Evolutionary conservation across 2,888 invertebrate genomes (phyloP), one percentile per base, ranked within the genome.

Genomic region (Chydorus sphaericus): DNA sequence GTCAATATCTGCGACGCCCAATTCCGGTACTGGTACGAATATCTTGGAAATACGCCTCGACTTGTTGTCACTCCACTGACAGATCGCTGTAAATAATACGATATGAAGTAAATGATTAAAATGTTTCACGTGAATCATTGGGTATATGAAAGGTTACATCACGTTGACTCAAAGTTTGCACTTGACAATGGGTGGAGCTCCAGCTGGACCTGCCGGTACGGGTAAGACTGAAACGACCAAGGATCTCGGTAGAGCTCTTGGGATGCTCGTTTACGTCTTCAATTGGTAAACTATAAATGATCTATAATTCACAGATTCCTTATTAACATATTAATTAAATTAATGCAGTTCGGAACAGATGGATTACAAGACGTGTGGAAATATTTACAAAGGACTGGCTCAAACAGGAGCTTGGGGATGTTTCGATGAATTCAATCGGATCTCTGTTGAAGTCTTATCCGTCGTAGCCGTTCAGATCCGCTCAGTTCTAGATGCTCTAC

Each of bases 361-460:
- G 94, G 94, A 94, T 70, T 94, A 94, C 71, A 88, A 89, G 79
- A 92, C 92, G 26, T 90, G 93, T 67, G 94, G 93, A 48, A 94
- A 94, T 68, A 94, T 94, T 67, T 94, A 93, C 73, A 96, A 96
- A 75, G 94, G 94, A 3, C 71, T 96, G 58, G 92, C 94, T 0
- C 94, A 94, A 72, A 93, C 94, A 3, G 94, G 94, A 1, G 92
- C 93, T 51, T 94, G 94, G 94, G 94, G 94, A 26, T 96, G 96
- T 68, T 96, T 96, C 71, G 94, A 96, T 69, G 94, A 96, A 69
- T 96, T 96, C 69, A 96, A 96, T 70, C 78, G 94, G 62, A 96
- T 96, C 64, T 90, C 93, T 0, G 93, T 96, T 2, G 94, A 96
- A 73, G 96, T 96, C 2, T 72, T 96, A 49, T 96, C 94, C 16